Evolutionary conservation across 2,797 vertebrate species (phyloP).

Genomic region (Dallia pectoralis): DNA sequence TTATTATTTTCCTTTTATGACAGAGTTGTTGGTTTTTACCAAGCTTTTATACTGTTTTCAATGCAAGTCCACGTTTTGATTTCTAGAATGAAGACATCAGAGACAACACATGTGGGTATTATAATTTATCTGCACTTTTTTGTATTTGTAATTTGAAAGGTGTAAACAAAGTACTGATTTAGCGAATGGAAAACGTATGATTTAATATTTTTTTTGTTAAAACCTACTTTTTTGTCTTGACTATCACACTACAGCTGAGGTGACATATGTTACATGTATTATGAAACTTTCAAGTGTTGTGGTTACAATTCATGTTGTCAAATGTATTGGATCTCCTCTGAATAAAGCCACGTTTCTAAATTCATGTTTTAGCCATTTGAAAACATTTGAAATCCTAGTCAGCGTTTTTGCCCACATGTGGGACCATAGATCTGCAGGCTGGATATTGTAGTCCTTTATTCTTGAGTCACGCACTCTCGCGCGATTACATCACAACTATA

Average conservation of each 20-base stretch:
- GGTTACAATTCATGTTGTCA: background rate
- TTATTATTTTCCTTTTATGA: background rate
- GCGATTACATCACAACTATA: slow-evolving; percentile 30
- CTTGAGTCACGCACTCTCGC: slow-evolving; percentile 41
- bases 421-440: slow-evolving; percentile 48
- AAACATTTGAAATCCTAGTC: slow-evolving; percentile 69
- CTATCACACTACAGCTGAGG: too few relatives aligned
- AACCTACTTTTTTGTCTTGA: too few relatives aligned
- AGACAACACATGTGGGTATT: background rate
- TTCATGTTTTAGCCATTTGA: slow-evolving; percentile 59
- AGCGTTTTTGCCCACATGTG: slow-evolving; percentile 69
- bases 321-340: background rate
- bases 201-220: background rate
- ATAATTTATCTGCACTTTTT: background rate
- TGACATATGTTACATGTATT: too few relatives aligned
- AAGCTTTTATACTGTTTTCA: background rate
- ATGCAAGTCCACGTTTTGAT: background rate
- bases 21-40: too few relatives aligned
- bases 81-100: background rate
- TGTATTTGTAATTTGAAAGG: background rate
- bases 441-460: slow-evolving; percentile 60
- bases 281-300: background rate
- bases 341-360: slow-evolving; percentile 31
- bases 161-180: background rate
- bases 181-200: background rate